A percentile compares a stretch with the other conserved stretches of the same genome.
Conservation (phyloP, 2,888 invertebrate species). For the Volucella zonaria region DNA sequence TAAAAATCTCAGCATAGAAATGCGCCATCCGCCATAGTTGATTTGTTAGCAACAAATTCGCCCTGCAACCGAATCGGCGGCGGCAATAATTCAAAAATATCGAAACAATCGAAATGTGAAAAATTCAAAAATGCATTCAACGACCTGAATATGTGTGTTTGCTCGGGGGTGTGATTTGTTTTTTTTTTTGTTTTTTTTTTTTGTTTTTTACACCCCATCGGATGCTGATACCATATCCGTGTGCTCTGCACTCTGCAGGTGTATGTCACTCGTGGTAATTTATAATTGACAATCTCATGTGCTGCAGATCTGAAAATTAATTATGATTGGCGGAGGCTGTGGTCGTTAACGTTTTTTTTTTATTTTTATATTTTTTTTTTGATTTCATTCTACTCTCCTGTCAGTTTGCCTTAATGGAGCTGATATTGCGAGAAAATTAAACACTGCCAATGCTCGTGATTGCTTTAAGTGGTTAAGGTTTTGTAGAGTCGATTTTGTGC, state of each 20-base stretch:
- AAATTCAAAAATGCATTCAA: conserved; percentile 41
- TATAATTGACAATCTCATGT: conserved; percentile 52
- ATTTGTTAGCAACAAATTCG: conserved; percentile 66
- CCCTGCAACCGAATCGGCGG: conserved; percentile 40
- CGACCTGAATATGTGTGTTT: neutral
- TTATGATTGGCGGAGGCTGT: conserved; percentile 48
- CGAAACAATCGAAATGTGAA: conserved; percentile 47
- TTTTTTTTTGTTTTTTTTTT: neutral
- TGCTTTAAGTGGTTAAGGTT: conserved; percentile 52
- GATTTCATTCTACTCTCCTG: neutral
- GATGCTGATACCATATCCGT: neutral
- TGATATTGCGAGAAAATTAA: conserved; percentile 7
- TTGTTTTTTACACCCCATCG: neutral
- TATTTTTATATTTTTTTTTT: neutral
- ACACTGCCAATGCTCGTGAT: neutral
- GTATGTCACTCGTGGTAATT: conserved; percentile 31
- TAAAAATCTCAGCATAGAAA: conserved; percentile 46
- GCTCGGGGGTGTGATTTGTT: neutral
- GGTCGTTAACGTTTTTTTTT: neutral
- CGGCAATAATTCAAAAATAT: conserved; percentile 66
- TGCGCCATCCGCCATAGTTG: conserved; percentile 43
- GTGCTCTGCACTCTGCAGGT: conserved; percentile 5
- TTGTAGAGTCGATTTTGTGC: conserved; percentile 14
- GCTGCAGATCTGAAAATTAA: conserved; percentile 56
- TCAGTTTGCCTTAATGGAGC: conserved; percentile 35